Percentiles rank a stretch among this genome's conserved stretches.
Evolutionary conservation across 2,797 vertebrate genomes (phyloP).

Genomic region (Natrix natrix): DNA sequence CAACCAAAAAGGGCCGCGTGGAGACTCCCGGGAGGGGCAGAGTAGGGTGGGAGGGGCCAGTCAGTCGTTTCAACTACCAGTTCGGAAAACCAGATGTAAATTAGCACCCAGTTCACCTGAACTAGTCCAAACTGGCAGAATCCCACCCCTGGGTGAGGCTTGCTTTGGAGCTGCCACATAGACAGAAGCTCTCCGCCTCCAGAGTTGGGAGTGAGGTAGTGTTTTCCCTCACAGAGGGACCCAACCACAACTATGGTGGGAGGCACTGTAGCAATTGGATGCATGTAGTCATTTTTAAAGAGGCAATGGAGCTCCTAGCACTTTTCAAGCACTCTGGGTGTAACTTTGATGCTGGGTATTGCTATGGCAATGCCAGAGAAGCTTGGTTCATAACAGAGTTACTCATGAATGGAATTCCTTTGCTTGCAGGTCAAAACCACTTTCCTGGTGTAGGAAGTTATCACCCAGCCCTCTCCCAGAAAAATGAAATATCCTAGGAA

Average conservation of each 20-base stretch:
- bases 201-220: not conserved
- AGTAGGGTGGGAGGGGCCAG: too few relatives aligned
- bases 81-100: too few relatives aligned
- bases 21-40: too few relatives aligned
- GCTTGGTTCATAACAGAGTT: rapidly evolving
- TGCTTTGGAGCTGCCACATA: not conserved
- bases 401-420: not conserved
- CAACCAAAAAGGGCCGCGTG: too few relatives aligned
- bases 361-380: conserved; percentile 6
- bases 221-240: not conserved
- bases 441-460: not conserved
- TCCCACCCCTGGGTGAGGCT: not conserved
- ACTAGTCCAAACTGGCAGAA: too few relatives aligned
- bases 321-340: conserved; percentile 24
- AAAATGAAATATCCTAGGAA: too few relatives aligned
- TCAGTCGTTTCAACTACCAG: too few relatives aligned
- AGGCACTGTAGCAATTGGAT: not conserved
- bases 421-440: not conserved
- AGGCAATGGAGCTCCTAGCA: conserved; percentile 8
- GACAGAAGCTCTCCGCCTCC: not conserved
- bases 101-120: too few relatives aligned
- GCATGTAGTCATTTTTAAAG: not conserved
- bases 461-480: too few relatives aligned
- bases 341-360: conserved; percentile 13
- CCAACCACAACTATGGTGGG: not conserved